phyloP scores from a whole-genome alignment of 1,140 invertebrate species.

The Neomicropteryx cornuta region DNA sequence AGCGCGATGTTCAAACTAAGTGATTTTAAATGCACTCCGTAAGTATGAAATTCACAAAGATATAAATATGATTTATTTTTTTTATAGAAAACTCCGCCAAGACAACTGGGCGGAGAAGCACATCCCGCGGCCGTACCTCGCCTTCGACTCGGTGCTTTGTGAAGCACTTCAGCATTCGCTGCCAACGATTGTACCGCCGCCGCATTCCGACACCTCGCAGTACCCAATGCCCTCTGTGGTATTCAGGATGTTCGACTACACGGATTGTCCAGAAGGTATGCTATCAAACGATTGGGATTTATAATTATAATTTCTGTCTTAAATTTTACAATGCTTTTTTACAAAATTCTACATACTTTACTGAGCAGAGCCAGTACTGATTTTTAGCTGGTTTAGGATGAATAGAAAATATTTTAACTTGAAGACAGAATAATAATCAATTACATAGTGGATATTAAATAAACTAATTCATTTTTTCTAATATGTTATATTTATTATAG shows the following conservation, averaged over 20 bases:
- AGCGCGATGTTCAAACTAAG: too few species aligned
- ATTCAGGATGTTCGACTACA: constrained; percentile 96
- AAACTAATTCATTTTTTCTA: too few species aligned
- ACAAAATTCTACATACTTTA: background rate
- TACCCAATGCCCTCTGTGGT: constrained; percentile 89
- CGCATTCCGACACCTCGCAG: constrained; percentile 76
- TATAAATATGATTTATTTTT: too few species aligned
- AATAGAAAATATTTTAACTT: too few species aligned
- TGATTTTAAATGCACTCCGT: too few species aligned
- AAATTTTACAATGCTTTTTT: background rate
- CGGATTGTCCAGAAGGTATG: constrained; percentile 96
- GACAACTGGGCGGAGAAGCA: constrained; percentile 98
- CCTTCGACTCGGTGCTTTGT: constrained; percentile 90
- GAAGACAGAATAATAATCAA: too few species aligned
- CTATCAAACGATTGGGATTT: constrained; percentile 15
- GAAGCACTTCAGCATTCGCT: constrained; percentile 94
- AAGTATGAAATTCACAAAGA: too few species aligned
- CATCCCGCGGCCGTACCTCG: constrained; percentile 87
- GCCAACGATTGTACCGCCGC: constrained; percentile 76
- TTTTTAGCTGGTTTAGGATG: too few species aligned
- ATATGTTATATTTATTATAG: too few species aligned
- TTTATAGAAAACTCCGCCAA: constrained; percentile 75
- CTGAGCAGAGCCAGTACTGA: background rate
- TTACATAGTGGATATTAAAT: too few species aligned
- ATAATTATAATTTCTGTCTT: background rate